Base-by-base conservation (phyloP, 1,140 invertebrate genomes). In the Pteromalus puparum region DNA sequence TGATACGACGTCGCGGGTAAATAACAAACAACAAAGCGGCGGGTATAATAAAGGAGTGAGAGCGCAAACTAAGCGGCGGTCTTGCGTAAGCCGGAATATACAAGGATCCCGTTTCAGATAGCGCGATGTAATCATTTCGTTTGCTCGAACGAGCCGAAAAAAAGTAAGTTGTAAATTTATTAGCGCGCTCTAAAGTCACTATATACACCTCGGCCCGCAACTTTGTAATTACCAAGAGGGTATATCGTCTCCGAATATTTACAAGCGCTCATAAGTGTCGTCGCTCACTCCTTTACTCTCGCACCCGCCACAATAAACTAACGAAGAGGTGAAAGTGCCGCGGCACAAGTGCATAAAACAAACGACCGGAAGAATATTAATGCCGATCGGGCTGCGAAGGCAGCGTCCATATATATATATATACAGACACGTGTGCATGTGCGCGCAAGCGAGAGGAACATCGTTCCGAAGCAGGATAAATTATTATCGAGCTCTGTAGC, bases 341-440 rank as follows among this genome's bases (percentile, higher is more conserved):
- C 72, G 68, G 28, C 72, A 9, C 72, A 42, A 74, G 28, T 74
- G 72, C 72, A 74, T 74, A 74, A 74, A 74, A 38, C 34, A 74
- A 74, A 30, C 72, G 34, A 18, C 28, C 34, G 26, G 30, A 34
- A 9, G 34, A 42, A 74, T 74, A 74, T 74, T 74, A 74, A 74
- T 74, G 72, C 72, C 34, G 72, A 42, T 30, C 72, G 68, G 61
- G 5, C 13, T 15, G 18, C 21, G 53, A 61, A 61, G 53, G 53
- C 21, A 21, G 53, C 21, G 53, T 61, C 0, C 18, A 61, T 21
- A 61, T 6, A 61, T 2, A 10, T 5, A 0, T 4, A 61, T 13
- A 53, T 4, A 53, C 67, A n/a, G 1, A n/a, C 67, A n/a, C n/a
- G 7, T 10, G 1, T 9, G 5, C 7, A 18, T n/a, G n/a, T n/a